Evolutionary conservation across 2,113 vertebrate genomes (phyloP).

Genomic region (Strigops habroptila): DNA sequence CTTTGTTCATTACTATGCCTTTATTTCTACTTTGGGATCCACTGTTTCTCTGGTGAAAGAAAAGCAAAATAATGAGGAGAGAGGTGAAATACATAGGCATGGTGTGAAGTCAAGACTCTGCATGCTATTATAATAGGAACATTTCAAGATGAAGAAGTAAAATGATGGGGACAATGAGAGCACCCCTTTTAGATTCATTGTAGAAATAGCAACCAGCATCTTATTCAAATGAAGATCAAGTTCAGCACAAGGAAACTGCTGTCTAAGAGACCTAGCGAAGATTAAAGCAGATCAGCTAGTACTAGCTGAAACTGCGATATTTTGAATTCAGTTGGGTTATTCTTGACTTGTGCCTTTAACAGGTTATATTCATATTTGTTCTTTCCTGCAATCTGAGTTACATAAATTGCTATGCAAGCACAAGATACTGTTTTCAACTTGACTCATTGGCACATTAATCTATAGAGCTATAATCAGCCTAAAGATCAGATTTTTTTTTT

Average conservation of each 20-base stretch:
- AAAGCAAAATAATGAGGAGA: neutral
- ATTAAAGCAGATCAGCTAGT: conserved; percentile 17
- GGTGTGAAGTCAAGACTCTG: neutral
- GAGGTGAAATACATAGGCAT: neutral
- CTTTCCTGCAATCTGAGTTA: conserved; percentile 31
- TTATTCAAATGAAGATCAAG: neutral
- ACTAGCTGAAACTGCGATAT: conserved; percentile 5
- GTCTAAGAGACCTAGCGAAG: neutral
- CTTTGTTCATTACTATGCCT: neutral
- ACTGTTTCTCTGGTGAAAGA: neutral
- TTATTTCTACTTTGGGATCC: neutral
- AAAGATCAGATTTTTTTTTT: conserved; percentile 21
- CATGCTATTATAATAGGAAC: neutral
- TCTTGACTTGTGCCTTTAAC: conserved; percentile 17
- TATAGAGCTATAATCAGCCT: conserved; percentile 6
- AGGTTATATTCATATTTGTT: conserved; percentile 18
- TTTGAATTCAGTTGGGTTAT: conserved; percentile 16
- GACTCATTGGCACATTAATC: conserved; percentile 34
- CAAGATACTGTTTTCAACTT: conserved; percentile 50
- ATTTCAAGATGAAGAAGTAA: neutral
- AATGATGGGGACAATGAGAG: neutral
- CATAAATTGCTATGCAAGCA: conserved; percentile 52
- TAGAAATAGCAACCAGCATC: neutral
- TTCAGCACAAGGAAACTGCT: neutral
- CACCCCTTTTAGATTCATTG: neutral